Evolutionary conservation across 2,113 vertebrate species (phyloP).

Genomic region (Noctilio leporinus): DNA sequence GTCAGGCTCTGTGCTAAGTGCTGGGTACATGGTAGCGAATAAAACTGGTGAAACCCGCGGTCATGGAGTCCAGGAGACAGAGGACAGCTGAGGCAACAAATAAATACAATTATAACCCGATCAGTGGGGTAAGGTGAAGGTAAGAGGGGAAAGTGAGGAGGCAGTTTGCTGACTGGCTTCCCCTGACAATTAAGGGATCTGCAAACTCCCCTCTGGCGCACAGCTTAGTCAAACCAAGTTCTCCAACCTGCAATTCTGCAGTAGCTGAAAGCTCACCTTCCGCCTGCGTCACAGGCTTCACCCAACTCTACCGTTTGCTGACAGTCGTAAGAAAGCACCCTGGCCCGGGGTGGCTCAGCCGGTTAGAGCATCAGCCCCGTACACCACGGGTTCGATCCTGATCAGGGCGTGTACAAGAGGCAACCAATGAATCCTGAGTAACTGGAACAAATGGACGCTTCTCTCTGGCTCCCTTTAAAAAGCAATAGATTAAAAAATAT

Average conservation of each 20-base stretch:
- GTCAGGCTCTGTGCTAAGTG: not conserved
- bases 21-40: not conserved
- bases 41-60: not conserved
- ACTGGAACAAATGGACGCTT: too few species aligned
- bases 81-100: not conserved
- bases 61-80: not conserved
- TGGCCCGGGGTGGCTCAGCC: too few species aligned
- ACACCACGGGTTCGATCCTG: too few species aligned
- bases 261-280: not conserved
- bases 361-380: too few species aligned
- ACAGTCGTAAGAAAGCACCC: not conserved
- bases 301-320: not conserved
- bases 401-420: too few species aligned
- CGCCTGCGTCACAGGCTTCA: not conserved
- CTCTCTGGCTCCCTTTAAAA: too few species aligned
- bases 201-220: not conserved
- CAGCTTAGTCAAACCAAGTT: not conserved
- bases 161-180: not conserved
- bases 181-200: too few species aligned
- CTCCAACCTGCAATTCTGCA: not conserved
- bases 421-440: too few species aligned
- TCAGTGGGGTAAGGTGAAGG: not conserved
- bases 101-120: not conserved
- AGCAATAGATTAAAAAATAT: too few species aligned
- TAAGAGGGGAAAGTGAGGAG: not conserved